These are phyloP conservation scores for Numenius arquata DNA, from an alignment of 2,113 vertebrate species.

Conservation along the genomic window DNA sequence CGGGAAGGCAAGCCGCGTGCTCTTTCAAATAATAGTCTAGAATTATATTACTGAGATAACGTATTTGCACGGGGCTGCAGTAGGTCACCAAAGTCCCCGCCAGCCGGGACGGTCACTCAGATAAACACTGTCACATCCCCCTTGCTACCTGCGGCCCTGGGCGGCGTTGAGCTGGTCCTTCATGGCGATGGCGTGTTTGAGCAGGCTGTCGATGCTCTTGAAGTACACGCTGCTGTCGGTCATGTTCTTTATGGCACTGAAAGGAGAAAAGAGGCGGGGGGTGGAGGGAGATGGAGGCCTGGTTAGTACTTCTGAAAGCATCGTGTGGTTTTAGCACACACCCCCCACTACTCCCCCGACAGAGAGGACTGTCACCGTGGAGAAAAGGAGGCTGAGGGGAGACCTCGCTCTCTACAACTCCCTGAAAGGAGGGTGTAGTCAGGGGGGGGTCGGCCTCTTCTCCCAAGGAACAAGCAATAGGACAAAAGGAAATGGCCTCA, in stretches of 20 bases:
- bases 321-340: accelerated
- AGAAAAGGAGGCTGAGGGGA: no score
- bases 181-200: slow-evolving; percentile 82
- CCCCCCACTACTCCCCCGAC: accelerated
- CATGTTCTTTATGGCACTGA: slow-evolving; percentile 93
- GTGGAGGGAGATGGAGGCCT: accelerated
- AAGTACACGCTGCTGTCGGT: slow-evolving; percentile 91
- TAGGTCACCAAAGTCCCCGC: background rate
- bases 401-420: no score
- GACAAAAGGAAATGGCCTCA: no score
- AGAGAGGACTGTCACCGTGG: no score
- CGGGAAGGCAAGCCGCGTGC: background rate
- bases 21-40: background rate
- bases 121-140: background rate
- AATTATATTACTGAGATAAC: background rate
- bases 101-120: background rate
- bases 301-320: background rate
- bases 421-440: no score
- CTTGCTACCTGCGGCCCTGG: slow-evolving; percentile 86
- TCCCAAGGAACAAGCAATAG: no score
- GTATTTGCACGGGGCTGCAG: background rate
- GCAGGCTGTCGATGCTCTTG: slow-evolving; percentile 89
- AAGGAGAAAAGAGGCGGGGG: background rate
- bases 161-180: slow-evolving; percentile 84
- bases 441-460: no score